Base-by-base conservation (phyloP, 2,888 invertebrate genomes). In the Frankliniella fusca region DNA sequence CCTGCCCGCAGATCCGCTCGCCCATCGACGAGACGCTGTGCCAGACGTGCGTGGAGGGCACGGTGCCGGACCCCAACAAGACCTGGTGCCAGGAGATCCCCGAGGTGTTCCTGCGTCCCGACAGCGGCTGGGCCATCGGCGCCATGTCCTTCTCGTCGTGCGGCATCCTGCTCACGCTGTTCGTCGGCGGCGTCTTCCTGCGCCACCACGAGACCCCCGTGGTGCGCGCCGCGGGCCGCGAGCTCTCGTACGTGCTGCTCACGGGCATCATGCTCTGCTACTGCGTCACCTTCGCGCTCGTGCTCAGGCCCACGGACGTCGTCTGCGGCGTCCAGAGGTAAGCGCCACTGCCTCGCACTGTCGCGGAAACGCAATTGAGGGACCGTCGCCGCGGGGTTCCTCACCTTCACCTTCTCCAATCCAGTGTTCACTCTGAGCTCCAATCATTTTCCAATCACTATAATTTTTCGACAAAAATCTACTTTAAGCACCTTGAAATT, bases 151-250 rank as follows among this genome's bases (percentile, higher is more conserved):
- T 97, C 87, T 95, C 96, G 54, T 92, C 94, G 12, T 92, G 94
- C 0, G 98, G 98, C 23, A 94, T 97, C 85, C 88, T 96, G 82
- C 91, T 96, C 83, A 97, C 94, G 70, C 88, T 93, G 88, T 92
- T 89, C 88, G 94, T 96, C 8, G 92, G 93, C 82, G 92, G 93
- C 11, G 94, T 97, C 28, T 97, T 97, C 90, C 89, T 94, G 81
- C 92, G 93, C 27, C 93, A 96, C 90, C 95, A 97, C 88, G 94
- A 96, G 85, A 99, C 99, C 0, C 98, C 99, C 0, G 96, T 99
- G 81, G 99, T 99, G n/a, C 93, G 98, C 85, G 97, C 98, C 65
- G 96, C 97, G 23, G 98, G 98, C 65, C 90, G 95, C 80, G 96
- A 96, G 88, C 89, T 96, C 83, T 95, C 95, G 84, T 98, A 97